Base-by-base conservation (phyloP, 2,113 vertebrate genomes). In the Mellivora capensis region DNA sequence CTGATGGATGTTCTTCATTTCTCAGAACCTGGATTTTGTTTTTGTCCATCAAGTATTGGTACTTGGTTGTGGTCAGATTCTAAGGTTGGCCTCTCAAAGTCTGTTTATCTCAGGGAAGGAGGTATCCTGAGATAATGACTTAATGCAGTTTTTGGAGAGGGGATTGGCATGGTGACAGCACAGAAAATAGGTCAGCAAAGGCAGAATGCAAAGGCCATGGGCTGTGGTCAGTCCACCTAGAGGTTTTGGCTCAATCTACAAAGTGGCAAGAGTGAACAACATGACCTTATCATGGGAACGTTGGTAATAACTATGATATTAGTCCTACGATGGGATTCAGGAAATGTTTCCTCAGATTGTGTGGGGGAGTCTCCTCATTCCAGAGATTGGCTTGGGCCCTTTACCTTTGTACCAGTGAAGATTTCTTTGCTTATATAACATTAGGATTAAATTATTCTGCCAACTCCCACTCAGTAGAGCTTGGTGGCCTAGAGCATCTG, bases 381-480 rank as follows among this genome's bases (percentile, higher is more conserved):
- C 49, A 49, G 14, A 29, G 29, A 27, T 34, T 39, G 23, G 47
- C 18, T 59, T 62, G 25, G 9, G 34, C 34, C 23, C 15, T 94
- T 77, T 52, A 37, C 42, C 29, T 80, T 76, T 90, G 23, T 71
- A 14, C 31, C 31, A 71, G 29, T 20, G 23, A 90, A 76, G 37
- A 77, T 85, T 34, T 80, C 52, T 80, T 91, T 91, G n/a, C 37
- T 94, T 90, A 37, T 44, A 6, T 72, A 81, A 42, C 29, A 18
- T 62, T 71, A 47, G 61, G 13, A 9, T 81, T 34, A 57, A 20
- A 21, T 37, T 74, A 44, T 17, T 1, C 10, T 6, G 14, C 15
- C 14, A 52, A 29, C 6, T 85, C 39, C 47, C 21, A 0, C 21
- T 25, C 67, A 52, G 4, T 47, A 47, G n/a, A 61, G 7, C 7